Evolutionary conservation across 2,888 invertebrate species (phyloP).

Genomic region (Ptilodon capucinus): DNA sequence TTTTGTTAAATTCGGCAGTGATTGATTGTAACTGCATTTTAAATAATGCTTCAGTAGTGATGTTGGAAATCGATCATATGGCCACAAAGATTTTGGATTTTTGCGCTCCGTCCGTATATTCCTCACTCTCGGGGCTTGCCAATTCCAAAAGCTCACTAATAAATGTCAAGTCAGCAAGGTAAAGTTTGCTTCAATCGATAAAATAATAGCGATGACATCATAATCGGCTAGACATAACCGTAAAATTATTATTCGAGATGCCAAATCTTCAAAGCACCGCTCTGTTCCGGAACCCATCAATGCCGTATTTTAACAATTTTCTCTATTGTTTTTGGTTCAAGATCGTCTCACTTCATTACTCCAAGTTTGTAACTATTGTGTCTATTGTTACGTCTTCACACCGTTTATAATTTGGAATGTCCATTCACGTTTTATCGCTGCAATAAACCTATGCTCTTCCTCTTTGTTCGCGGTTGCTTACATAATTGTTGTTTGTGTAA

Average conservation of each 20-base stretch:
- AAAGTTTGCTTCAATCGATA: background rate
- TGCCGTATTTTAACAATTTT: slow-evolving; percentile 19
- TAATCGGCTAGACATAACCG: slow-evolving; percentile 4
- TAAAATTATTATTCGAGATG: slow-evolving; percentile 18
- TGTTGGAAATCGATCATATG: too few species aligned
- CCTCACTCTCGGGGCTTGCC: too few species aligned
- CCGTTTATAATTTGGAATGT: slow-evolving; percentile 9
- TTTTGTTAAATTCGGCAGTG: too few species aligned
- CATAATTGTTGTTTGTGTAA: background rate
- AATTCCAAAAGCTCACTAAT: too few species aligned
- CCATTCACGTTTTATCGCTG: slow-evolving; percentile 4
- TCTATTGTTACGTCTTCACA: slow-evolving; percentile 17
- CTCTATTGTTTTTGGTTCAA: slow-evolving; percentile 35
- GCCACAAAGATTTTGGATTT: too few species aligned
- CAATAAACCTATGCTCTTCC: background rate
- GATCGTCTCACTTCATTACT: slow-evolving; percentile 34
- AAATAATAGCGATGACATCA: background rate
- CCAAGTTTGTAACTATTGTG: slow-evolving; percentile 13
- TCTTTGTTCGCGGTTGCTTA: background rate
- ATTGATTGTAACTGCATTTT: too few species aligned
- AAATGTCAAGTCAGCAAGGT: background rate
- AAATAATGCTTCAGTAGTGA: too few species aligned
- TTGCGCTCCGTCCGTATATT: too few species aligned
- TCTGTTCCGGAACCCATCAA: slow-evolving; percentile 24
- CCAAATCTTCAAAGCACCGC: slow-evolving; percentile 12